Evolutionary conservation across 2,888 invertebrate species (phyloP).

Genomic region (Cataglyphis albicans): DNA sequence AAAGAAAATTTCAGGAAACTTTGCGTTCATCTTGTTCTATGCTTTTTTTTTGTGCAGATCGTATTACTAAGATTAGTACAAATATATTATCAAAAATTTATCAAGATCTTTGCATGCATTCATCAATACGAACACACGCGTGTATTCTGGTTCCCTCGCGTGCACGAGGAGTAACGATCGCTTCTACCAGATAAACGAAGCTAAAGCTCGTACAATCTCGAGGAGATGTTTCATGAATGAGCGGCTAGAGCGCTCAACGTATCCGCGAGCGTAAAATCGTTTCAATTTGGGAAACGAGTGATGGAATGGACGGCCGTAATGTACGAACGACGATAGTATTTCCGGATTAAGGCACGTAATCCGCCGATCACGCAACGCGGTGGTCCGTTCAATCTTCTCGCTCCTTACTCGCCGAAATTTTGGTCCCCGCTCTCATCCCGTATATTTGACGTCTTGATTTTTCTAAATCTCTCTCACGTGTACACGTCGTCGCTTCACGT

Average conservation of each 20-base stretch:
- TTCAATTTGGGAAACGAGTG: constrained; percentile 71
- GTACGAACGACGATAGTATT: constrained; percentile 51
- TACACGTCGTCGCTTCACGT: neutral
- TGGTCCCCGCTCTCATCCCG: neutral
- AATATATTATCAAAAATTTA: neutral
- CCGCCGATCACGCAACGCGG: constrained; percentile 51
- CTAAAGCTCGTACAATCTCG: constrained; percentile 48
- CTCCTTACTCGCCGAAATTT: constrained; percentile 51
- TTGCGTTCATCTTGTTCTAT: neutral
- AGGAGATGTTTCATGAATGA: constrained; percentile 50
- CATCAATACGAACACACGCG: neutral
- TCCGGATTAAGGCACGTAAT: constrained; percentile 59
- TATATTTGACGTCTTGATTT: constrained; percentile 35
- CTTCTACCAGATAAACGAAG: constrained; percentile 3
- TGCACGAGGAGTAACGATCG: constrained; percentile 29
- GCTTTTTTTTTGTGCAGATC: neutral
- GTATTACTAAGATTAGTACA: neutral
- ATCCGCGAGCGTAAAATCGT: constrained; percentile 72
- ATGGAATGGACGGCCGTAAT: constrained; percentile 30
- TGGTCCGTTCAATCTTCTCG: constrained; percentile 40
- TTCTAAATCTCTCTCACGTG: constrained; percentile 13
- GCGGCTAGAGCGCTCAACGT: constrained; percentile 54
- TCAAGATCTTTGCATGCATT: constrained; percentile 3
- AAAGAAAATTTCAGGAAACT: neutral
- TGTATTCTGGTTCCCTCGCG: constrained; percentile 11